phyloP scores from a whole-genome alignment of 2,888 invertebrate species.

The Eilema depressum region DNA sequence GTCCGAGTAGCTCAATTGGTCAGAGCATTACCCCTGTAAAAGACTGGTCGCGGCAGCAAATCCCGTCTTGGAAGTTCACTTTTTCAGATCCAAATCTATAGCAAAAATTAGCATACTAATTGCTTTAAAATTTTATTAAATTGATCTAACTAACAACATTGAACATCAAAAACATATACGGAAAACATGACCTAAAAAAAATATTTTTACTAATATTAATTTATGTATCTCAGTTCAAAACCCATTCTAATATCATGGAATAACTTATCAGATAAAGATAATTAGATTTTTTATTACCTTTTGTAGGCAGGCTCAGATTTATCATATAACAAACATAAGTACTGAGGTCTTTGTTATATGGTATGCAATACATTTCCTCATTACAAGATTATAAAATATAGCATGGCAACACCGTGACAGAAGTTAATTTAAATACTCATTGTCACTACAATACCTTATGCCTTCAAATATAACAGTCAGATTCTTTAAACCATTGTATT shows the following conservation, averaged over 20 bases:
- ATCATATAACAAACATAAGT: neutral
- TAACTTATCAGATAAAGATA: neutral
- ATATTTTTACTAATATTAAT: neutral
- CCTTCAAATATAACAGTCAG: no score
- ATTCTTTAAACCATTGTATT: no score
- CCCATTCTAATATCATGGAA: neutral
- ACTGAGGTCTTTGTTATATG: neutral
- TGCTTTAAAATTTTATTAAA: no score
- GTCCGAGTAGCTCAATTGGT: no score
- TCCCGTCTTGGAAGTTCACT: no score
- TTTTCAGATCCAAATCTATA: no score
- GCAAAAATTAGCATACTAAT: no score
- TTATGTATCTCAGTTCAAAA: neutral
- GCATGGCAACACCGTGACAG: neutral
- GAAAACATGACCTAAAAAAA: neutral
- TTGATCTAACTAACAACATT: no score
- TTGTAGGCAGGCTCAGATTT: neutral
- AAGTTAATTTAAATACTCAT: neutral
- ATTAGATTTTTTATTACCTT: neutral
- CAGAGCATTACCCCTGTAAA: no score
- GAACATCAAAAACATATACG: neutral
- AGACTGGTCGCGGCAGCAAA: no score
- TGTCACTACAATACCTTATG: no score
- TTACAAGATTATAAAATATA: neutral
- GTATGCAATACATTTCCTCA: neutral